Conservation (phyloP, 2,113 vertebrate genomes). For the Sturnira hondurensis region DNA sequence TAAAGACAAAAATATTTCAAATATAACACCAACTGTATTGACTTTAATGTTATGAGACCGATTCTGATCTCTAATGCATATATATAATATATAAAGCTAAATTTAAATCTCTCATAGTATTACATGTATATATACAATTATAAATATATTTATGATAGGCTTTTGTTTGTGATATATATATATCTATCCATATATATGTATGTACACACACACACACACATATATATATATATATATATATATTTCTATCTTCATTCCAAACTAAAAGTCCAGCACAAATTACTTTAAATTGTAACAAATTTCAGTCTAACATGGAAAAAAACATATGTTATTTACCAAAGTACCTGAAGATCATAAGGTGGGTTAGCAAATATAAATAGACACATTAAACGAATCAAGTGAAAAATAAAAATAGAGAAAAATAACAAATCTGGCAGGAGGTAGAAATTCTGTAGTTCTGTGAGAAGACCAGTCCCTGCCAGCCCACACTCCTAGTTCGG, state of each 20-base stretch:
- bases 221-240: background rate
- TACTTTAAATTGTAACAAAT: conserved; percentile 16
- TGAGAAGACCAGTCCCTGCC: background rate
- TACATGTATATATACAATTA: background rate
- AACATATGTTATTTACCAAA: background rate
- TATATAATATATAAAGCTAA: background rate
- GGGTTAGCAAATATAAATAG: background rate
- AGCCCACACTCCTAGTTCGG: background rate
- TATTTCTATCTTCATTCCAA: background rate
- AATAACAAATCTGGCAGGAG: background rate
- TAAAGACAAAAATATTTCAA: conserved; percentile 5
- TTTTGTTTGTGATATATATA: background rate
- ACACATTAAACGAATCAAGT: background rate
- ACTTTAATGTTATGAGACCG: background rate
- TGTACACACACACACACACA: too few species aligned
- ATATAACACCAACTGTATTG: background rate
- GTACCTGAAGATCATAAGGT: background rate
- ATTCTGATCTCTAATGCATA: background rate
- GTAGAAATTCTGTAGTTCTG: background rate
- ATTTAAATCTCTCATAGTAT: background rate
- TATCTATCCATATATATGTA: background rate
- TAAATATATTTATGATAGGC: background rate
- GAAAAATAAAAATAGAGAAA: background rate
- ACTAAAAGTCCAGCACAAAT: background rate
- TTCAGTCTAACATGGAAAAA: background rate